phyloP scores from a whole-genome alignment of 2,797 vertebrate species.

The Babyrousa celebensis region DNA sequence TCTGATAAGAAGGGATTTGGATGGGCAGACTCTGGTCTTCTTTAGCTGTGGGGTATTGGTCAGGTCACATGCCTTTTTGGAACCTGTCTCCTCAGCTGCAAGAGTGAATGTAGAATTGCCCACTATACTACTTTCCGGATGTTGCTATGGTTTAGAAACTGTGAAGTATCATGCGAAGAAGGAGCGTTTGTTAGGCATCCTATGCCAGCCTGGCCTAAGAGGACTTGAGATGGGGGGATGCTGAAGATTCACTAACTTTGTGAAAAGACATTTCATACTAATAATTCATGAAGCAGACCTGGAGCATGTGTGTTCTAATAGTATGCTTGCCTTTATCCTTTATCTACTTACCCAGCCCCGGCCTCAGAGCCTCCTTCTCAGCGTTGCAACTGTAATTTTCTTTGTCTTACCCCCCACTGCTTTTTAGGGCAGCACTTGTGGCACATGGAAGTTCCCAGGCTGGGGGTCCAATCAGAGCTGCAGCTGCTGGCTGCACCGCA shows the following conservation, averaged over 20 bases:
- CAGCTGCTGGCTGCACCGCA: no score
- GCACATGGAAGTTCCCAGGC: no score
- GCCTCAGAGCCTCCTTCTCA: background rate
- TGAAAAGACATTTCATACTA: background rate
- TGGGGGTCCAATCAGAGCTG: no score
- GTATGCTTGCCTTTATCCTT: background rate
- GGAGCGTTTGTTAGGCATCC: background rate
- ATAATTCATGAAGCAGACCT: background rate
- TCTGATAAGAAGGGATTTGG: background rate
- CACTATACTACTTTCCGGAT: background rate
- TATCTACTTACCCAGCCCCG: background rate
- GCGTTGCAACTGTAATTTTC: background rate
- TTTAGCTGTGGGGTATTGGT: background rate
- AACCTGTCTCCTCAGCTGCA: conserved; percentile 35
- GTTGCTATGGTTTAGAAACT: background rate
- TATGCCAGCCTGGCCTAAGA: background rate
- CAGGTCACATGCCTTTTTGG: background rate
- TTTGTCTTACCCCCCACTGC: background rate
- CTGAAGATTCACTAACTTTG: background rate
- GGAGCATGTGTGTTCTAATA: background rate
- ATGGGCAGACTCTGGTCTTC: background rate
- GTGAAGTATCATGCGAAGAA: background rate
- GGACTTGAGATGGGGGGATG: background rate
- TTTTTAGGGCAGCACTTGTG: no score
- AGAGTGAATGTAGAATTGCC: background rate